These are phyloP conservation scores for Tribolium madens DNA, from an alignment of 1,140 invertebrate species.

Conservation along the genomic window DNA sequence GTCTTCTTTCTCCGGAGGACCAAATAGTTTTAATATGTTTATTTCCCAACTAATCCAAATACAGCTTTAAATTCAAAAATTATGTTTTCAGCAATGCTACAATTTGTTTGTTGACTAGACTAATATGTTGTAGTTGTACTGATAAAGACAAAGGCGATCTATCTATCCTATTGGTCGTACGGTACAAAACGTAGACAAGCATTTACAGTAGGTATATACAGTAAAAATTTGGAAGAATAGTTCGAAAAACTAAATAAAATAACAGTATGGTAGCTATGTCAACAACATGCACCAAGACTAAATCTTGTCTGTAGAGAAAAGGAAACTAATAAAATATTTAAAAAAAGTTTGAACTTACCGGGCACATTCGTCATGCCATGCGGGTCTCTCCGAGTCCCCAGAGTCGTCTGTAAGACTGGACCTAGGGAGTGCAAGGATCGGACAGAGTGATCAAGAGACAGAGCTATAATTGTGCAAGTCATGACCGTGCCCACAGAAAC, in stretches of 20 bases:
- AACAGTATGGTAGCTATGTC: conserved; percentile 13
- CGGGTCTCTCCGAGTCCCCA: conserved; percentile 68
- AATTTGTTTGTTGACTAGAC: too few species aligned
- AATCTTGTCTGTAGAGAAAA: background rate
- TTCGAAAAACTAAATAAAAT: background rate
- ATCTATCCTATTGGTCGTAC: background rate
- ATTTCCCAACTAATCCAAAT: too few species aligned
- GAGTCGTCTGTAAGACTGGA: conserved; percentile 66
- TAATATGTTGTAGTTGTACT: too few species aligned
- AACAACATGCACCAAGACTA: conserved; percentile 23
- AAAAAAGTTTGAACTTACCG: conserved; percentile 69
- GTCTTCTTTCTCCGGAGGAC: too few species aligned
- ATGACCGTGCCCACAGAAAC: conserved; percentile 54
- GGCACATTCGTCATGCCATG: conserved; percentile 73
- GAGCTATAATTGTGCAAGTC: conserved; percentile 54
- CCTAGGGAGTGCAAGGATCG: conserved; percentile 64
- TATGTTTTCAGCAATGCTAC: too few species aligned
- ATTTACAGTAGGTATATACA: conserved; percentile 17
- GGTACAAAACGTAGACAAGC: conserved; percentile 14
- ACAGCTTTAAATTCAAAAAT: too few species aligned
- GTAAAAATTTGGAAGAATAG: conserved; percentile 7
- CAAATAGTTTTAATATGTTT: too few species aligned
- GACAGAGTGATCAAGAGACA: conserved; percentile 61
- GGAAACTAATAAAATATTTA: conserved; percentile 9
- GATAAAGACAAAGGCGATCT: background rate